Evolutionary conservation across 2,113 vertebrate species (phyloP), one percentile per base, ranked within the genome.

Genomic region (Strix aluco): DNA sequence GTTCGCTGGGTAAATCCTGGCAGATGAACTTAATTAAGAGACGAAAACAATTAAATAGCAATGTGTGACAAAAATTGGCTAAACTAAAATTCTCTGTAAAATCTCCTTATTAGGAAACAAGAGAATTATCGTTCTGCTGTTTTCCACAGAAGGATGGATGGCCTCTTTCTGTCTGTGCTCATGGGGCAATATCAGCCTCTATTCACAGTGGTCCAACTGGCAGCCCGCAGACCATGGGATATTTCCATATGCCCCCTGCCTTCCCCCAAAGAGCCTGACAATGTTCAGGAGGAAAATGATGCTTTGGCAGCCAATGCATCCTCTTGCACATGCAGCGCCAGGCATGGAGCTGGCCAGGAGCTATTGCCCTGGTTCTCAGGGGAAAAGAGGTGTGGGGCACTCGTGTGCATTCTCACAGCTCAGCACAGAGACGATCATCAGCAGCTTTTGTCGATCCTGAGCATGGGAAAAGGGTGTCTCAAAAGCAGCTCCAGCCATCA

Each of bases 21-120:
- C 90, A 94, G 92, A 97, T 83, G 84, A 95, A 85, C 62, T 91
- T 95, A 97, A 96, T 97, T 95, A 96, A 86, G 78, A 96, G 83
- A 94, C 19, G 34, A 94, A 96, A 95, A 81, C 95, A 96, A 95
- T 95, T 92, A 96, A 91, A 83, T 49, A 90, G 70, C 42, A 80
- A 80, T 91, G 67, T 77, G 91, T 5, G 18, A 90, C 89, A 95
- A 90, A 91, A 92, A 97, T 62, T 94, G 93, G 84, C 94, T 87
- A 29, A 90, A 73, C 51, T 82, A 46, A 85, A 97, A 79, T 85
- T 91, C 73, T 84, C 86, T 86, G 49, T 80, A 70, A 90, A 92
- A 95, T 85, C 62, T 92, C 94, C 96, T 96, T 96, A 91, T 96
- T 95, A 95, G 92, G 95, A 73, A 95, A 91, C 19, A 81, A 88